Evolutionary conservation across 1,140 invertebrate species (phyloP).

Genomic region (Brachionus manjavacas): DNA sequence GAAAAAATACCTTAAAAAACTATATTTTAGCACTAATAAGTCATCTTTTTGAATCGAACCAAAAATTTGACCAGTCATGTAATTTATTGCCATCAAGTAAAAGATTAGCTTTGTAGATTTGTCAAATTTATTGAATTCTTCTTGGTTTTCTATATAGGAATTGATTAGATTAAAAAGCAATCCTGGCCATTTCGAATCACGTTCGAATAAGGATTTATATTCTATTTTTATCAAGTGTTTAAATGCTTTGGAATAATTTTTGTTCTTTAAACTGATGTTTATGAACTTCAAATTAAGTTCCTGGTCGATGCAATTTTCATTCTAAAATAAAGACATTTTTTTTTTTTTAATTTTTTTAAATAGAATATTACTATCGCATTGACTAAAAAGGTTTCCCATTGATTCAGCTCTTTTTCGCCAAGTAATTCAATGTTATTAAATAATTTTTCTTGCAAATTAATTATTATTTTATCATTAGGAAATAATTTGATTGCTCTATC

Average conservation of each 20-base stretch:
- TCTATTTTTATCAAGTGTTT: slow-evolving; percentile 11
- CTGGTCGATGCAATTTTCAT: slow-evolving; percentile 2
- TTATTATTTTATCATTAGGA: neutral
- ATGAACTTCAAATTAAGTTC: neutral
- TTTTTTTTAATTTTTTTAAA: neutral
- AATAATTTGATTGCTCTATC: neutral
- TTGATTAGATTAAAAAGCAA: neutral
- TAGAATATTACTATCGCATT: neutral
- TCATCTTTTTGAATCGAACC: neutral
- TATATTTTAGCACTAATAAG: neutral
- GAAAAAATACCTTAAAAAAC: neutral
- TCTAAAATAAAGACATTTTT: neutral
- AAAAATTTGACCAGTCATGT: neutral
- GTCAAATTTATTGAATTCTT: neutral
- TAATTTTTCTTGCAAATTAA: neutral
- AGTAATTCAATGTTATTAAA: neutral
- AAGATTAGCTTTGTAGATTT: neutral
- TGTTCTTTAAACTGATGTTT: neutral
- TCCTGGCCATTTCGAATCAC: neutral
- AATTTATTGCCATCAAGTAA: neutral
- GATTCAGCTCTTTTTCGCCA: neutral
- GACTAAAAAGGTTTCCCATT: neutral
- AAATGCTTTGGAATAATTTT: slow-evolving; percentile 4
- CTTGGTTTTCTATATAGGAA: neutral
- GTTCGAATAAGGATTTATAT: neutral